Base-by-base conservation (phyloP, 2,797 vertebrate species). In the Eremophila alpestris region DNA sequence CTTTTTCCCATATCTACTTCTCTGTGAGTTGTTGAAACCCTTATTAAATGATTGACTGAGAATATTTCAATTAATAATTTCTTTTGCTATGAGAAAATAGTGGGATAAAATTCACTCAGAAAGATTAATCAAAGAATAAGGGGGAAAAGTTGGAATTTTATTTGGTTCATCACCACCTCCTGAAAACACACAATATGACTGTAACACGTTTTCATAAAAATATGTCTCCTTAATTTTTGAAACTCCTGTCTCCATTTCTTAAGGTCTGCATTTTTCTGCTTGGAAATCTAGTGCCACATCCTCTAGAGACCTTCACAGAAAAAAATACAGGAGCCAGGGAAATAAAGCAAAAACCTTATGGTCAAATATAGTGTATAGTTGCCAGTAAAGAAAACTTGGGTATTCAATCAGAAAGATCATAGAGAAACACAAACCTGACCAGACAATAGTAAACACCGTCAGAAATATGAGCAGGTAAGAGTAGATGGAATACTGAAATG, bases 121-220 rank as follows among this genome's bases (percentile, higher is more conserved):
- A 70, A 56, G 6, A 29, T 38, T 41, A 74, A 55, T 40, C 9
- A 62, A 26, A 55, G n/a, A 64, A 30, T 43, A 64, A 78, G 12
- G 38, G 4, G 5, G 52, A 87, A 63, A 69, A 32, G 1, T 7
- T 38, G 27, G 17, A 54, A 30, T 51, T 78, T 24, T 76, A 6
- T 52, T 87, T 62, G 8, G 0, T 38, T 24, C 1, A 4, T 9
- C 20, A 18, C 2, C 7, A 21, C 9, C 4, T 22, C 15, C 8
- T 23, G 7, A 71, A 87, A 85, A n/a, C 5, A 59, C 29, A 43
- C 0, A 49, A 15, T 71, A 26, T 55, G 16, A 24, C 24, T 79
- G 4, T 46, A 84, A 21, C 10, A 67, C 5, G 21, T 20, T 46
- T 43, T 45, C 69, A 59, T 34, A 51, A 40, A 90, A 81, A 76